Percentiles rank a stretch among this genome's conserved stretches.
Evolutionary conservation across 2,888 invertebrate genomes (phyloP).

Genomic region (Cheilosia grossa): DNA sequence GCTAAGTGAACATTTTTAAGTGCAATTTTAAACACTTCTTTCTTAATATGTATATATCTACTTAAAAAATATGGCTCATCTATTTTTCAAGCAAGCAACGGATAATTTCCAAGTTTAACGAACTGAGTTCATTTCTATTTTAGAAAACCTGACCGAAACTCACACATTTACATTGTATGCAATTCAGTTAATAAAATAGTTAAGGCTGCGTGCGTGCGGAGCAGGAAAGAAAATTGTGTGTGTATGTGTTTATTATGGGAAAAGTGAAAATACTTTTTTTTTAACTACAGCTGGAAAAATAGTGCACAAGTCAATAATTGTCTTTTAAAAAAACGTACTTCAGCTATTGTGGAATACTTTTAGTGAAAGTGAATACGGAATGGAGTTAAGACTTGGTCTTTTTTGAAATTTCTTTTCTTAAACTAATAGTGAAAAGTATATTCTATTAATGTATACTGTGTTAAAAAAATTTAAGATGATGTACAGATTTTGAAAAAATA

Average conservation of each 20-base stretch:
- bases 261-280: conserved; percentile 39
- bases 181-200: conserved; percentile 49
- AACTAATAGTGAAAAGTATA: conserved; percentile 40
- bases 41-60: conserved; percentile 10
- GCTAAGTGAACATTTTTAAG: conserved; percentile 12
- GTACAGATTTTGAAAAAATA: conserved; percentile 51
- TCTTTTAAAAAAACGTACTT: not conserved
- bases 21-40: not conserved
- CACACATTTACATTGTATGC: conserved; percentile 59
- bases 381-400: conserved; percentile 11
- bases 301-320: conserved; percentile 4
- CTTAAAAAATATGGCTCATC: conserved; percentile 22
- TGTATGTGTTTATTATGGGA: conserved; percentile 24
- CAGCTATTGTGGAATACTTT: not conserved
- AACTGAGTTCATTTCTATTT: conserved; percentile 84
- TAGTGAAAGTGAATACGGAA: conserved; percentile 38
- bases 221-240: conserved; percentile 6
- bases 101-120: conserved; percentile 81
- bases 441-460: conserved; percentile 59
- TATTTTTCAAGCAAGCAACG: conserved; percentile 44
- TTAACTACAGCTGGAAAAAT: conserved; percentile 1
- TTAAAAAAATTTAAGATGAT: conserved; percentile 29
- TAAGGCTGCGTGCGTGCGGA: conserved; percentile 34
- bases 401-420: not conserved
- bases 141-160: conserved; percentile 78